These are phyloP conservation scores for Fragum sueziense DNA, from an alignment of 2,888 invertebrate species.

Conservation along the genomic window DNA sequence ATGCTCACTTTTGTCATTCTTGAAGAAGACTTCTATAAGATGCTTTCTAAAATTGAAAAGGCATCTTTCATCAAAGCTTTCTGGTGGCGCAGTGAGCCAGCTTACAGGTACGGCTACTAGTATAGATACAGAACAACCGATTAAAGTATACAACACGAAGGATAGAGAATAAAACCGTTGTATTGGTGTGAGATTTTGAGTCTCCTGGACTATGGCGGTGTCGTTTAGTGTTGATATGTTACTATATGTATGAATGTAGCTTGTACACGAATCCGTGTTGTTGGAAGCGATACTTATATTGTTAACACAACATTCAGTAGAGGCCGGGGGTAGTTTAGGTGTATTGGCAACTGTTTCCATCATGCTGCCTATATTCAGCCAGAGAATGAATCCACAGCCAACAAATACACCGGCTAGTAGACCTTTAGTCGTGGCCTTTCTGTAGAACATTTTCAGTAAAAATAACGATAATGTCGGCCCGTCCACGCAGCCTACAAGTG, in stretches of 20 bases:
- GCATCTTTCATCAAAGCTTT: neutral
- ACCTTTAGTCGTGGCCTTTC: slow-evolving; percentile 33
- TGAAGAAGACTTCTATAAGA: neutral
- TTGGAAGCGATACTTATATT: too few relatives aligned
- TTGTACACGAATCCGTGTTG: neutral
- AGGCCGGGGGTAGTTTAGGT: neutral
- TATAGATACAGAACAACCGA: neutral
- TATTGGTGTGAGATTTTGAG: neutral
- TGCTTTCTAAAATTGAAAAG: neutral
- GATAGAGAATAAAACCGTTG: neutral
- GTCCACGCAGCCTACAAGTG: slow-evolving; percentile 28
- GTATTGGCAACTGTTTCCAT: neutral
- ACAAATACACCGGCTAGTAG: slow-evolving; percentile 13
- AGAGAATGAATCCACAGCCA: slow-evolving; percentile 21
- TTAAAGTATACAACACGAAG: neutral
- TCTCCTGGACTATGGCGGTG: neutral
- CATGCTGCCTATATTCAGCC: slow-evolving; percentile 31
- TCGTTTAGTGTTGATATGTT: neutral
- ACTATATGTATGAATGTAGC: neutral
- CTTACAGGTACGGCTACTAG: neutral
- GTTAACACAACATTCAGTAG: neutral
- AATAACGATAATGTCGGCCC: slow-evolving; percentile 38
- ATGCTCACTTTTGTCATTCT: neutral
- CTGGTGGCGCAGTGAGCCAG: neutral
- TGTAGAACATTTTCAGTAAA: slow-evolving; percentile 24